Percentiles rank a stretch among this genome's conserved stretches.
Evolutionary conservation across 2,888 invertebrate species (phyloP).

Genomic region (Plagodis pulveraria): DNA sequence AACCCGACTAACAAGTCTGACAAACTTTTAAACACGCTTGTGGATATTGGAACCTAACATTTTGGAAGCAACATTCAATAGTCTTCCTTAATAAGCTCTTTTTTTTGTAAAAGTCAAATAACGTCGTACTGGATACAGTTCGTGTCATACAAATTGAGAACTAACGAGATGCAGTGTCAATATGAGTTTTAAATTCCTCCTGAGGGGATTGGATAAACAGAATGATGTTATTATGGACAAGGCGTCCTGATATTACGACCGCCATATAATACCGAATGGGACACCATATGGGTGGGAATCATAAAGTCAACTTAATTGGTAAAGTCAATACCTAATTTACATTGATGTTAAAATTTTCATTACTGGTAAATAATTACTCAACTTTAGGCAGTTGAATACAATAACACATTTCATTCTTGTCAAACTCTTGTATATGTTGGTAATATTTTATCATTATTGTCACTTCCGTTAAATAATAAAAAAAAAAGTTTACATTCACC

Average conservation of each 20-base stretch:
- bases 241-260: slow-evolving; percentile 7
- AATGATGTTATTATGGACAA: slow-evolving; percentile 4
- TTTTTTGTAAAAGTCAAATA: not conserved
- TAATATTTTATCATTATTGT: too few relatives aligned
- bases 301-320: slow-evolving; percentile 29
- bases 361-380: not conserved
- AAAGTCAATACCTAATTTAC: slow-evolving; percentile 3
- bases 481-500: too few relatives aligned
- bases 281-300: slow-evolving; percentile 35
- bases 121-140: not conserved
- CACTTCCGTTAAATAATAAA: too few relatives aligned
- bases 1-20: too few relatives aligned
- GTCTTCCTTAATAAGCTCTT: too few relatives aligned
- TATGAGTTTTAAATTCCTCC: slow-evolving; percentile 4
- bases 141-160: not conserved
- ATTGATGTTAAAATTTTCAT: not conserved
- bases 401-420: too few relatives aligned
- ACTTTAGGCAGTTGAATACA: too few relatives aligned
- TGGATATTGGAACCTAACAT: too few relatives aligned
- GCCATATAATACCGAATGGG: slow-evolving; percentile 19
- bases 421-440: too few relatives aligned
- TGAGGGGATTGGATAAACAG: not conserved
- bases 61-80: too few relatives aligned
- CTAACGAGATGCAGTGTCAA: slow-evolving; percentile 5
- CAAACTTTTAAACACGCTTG: too few relatives aligned